Evolutionary conservation across 2,797 vertebrate genomes (phyloP).

Genomic region (Numenius phaeopus): DNA sequence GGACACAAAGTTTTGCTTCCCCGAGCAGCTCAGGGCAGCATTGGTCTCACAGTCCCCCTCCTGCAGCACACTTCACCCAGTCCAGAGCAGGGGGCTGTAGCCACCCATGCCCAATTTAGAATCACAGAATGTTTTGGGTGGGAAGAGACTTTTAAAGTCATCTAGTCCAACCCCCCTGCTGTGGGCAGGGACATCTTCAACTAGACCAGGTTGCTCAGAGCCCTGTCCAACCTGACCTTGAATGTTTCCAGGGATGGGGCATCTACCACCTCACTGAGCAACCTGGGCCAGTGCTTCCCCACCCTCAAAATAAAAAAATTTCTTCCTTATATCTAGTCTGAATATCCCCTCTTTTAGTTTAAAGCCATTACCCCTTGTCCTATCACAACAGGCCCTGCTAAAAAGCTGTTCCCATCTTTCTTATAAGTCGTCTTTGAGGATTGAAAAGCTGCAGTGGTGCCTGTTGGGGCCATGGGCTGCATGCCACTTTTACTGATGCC

Average conservation of each 20-base stretch:
- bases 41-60: rapidly evolving
- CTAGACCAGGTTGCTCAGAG: neutral
- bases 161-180: neutral
- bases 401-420: neutral
- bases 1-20: neutral
- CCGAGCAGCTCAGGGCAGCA: neutral
- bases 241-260: no score
- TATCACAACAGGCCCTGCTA: rapidly evolving
- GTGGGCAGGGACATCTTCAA: neutral
- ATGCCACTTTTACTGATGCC: rapidly evolving
- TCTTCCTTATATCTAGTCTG: neutral
- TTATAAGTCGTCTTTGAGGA: neutral
- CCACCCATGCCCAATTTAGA: neutral
- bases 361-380: neutral
- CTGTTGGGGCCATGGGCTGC: rapidly evolving
- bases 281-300: neutral
- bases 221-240: rapidly evolving
- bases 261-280: neutral
- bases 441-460: neutral
- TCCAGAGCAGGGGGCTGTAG: neutral
- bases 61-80: neutral
- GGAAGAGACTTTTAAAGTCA: neutral
- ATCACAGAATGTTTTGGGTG: neutral
- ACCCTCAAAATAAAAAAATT: neutral
- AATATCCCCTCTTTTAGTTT: neutral